phyloP scores from a whole-genome alignment of 2,113 vertebrate genomes.

The Uropsilus gracilis region DNA sequence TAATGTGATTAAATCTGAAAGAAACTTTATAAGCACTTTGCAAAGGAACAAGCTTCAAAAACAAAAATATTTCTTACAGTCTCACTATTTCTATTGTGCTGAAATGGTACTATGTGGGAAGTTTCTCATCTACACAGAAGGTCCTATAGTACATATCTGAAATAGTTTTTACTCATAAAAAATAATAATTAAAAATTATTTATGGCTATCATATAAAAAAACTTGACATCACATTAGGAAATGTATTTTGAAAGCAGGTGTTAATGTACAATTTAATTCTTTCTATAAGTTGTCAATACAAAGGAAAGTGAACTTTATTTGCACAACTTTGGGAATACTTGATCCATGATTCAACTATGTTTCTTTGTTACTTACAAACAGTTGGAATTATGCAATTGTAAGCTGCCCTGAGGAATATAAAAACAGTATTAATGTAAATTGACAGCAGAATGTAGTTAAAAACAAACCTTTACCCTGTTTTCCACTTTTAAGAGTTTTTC shows the following conservation, averaged over 20 bases:
- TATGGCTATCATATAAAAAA: neutral
- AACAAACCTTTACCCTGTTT: neutral
- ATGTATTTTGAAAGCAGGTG: neutral
- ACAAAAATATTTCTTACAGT: neutral
- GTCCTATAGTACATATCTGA: neutral
- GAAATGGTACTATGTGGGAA: neutral
- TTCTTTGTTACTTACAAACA: neutral
- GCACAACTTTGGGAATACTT: neutral
- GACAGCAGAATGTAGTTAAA: neutral
- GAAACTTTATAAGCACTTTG: neutral
- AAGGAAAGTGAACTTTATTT: neutral
- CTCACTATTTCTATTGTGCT: neutral
- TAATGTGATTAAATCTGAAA: neutral
- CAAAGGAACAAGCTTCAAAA: constrained; percentile 27
- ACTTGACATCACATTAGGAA: neutral
- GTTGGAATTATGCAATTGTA: neutral
- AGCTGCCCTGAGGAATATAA: neutral
- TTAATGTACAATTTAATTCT: neutral
- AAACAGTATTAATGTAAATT: neutral
- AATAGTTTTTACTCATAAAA: neutral
- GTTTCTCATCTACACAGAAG: neutral
- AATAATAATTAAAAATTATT: neutral
- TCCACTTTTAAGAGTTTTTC: neutral
- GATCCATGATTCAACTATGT: neutral
- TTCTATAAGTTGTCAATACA: neutral